Base-by-base conservation (phyloP, 2,888 invertebrate genomes). In the Priocnemis perturbator region DNA sequence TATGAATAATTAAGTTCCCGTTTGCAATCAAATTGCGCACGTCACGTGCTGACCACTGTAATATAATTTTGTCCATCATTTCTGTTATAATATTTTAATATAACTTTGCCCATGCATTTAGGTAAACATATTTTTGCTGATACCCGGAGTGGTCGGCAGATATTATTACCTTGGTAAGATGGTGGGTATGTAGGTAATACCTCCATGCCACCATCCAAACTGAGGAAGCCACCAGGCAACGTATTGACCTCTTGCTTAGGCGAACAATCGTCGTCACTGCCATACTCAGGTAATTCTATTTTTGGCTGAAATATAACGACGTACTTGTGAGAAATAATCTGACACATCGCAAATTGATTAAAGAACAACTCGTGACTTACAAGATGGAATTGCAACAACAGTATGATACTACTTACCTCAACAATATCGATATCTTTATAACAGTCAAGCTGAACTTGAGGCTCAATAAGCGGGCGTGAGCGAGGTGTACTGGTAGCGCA, bases 251-350 rank as follows among this genome's bases (percentile, higher is more conserved):
- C 89, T 73, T 84, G 88, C 79, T 89, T 89, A 50, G 87, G 84
- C 66, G 86, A 82, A 77, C 86, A 88, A 82, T 93, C 94, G 79
- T 94, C 94, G 85, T 94, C 94, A 86, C 94, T 94, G 75, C 91
- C 91, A 89, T 92, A 94, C 88, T 94, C 94, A 86, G 94, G 93
- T 79, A 93, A 91, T 90, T 94, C 94, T 90, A 93, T 90, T 91
- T 94, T 94, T 83, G 94, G 94, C 91, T 93, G 91, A 76, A 90
- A 81, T n/a, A 50, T 50, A 50, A 11, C 2, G 9, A n/a, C n/a
- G 50, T 1, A 2, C 19, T 1, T 50, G 17, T 50, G n/a, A 19
- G 17, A 2, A 19, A 17, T 50, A 17, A 50, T 50, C 2, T 11
- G 4, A 14, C 1, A n/a, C 14, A 17, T 17, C 1, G 15, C 19